Base-by-base conservation (phyloP, 1,140 invertebrate genomes). In the Akabosia matsudoensis region DNA sequence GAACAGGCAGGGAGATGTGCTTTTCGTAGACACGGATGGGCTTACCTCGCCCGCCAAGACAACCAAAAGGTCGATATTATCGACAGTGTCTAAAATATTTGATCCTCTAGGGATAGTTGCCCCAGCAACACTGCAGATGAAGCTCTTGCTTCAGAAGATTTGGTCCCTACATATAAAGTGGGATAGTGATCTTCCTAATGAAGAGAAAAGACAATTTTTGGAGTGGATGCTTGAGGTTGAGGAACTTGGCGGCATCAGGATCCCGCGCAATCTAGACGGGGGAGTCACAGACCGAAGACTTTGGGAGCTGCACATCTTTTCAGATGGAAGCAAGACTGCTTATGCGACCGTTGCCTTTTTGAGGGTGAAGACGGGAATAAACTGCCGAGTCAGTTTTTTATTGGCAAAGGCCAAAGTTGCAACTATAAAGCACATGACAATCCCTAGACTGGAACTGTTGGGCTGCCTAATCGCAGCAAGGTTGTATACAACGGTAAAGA, bases 361-460 rank as follows among this genome's bases (percentile, higher is more conserved):
- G 28, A 78, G 81, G 0, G 64, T 2, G 73, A 80, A 56, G 52
- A 73, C 45, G 28, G 71, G 13, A 1, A 74, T 34, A 7, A 45
- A 74, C 74, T 33, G 18, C 74, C 67, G 26, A 72, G 79, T 13
- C 51, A 61, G 24, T 73, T 82, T 13, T 45, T 81, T 0, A 80
- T 76, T 73, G 76, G 76, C 31, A 81, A 82, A 74, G 81, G n/a
- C n/a, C 81, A 16, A 74, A 78, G 28, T 74, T 82, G 76, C 81
- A 18, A 79, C 82, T 1, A 51, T 79, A 1, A 81, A 82, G 45
- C 28, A 73, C n/a, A 78, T 54, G 0, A 54, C 83, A 0, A 83
- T 86, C n/a, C 85, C 85, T 0, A 77, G 83, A 34, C 75, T 86
- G 7, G 84, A 86, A 75, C 79, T 86, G 1, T 79, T 85, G 70